Conservation (phyloP, 2,888 invertebrate genomes). For the Caenorhabditis sinica region DNA sequence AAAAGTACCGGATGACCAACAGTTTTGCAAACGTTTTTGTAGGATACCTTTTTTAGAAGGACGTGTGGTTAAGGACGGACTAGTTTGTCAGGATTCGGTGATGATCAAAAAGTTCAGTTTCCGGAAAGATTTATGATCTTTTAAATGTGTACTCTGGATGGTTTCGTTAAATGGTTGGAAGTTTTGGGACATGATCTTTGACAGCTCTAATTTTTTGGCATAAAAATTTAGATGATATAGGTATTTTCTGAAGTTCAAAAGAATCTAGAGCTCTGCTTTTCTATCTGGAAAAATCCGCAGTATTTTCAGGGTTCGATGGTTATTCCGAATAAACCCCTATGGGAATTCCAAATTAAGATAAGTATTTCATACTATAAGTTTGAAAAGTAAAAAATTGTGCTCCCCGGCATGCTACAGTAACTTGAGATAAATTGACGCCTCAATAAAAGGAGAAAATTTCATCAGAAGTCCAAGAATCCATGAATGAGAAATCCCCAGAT, state of each 20-base stretch:
- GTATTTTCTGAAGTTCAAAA: no score
- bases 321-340: no score
- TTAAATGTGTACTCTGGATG: neutral
- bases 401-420: no score
- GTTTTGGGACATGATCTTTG: neutral
- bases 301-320: no score
- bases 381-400: no score
- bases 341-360: no score
- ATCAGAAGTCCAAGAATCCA: neutral
- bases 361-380: no score
- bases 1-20: constrained; percentile 46
- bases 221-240: neutral
- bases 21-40: constrained; percentile 42
- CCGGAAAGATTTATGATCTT: constrained; percentile 11
- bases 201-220: no score
- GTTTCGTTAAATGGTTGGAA: neutral
- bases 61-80: neutral
- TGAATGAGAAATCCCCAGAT: constrained; percentile 18
- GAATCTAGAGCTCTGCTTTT: no score
- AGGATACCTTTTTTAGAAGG: constrained; percentile 1
- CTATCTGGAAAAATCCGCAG: no score
- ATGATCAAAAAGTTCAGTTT: constrained; percentile 1
- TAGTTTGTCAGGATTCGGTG: constrained; percentile 5
- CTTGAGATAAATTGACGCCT: no score
- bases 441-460: no score